Percentiles rank a stretch among this genome's conserved stretches.
These are phyloP conservation scores for Aporrectodea caliginosa DNA, from an alignment of 1,140 invertebrate species.

Conservation along the genomic window DNA sequence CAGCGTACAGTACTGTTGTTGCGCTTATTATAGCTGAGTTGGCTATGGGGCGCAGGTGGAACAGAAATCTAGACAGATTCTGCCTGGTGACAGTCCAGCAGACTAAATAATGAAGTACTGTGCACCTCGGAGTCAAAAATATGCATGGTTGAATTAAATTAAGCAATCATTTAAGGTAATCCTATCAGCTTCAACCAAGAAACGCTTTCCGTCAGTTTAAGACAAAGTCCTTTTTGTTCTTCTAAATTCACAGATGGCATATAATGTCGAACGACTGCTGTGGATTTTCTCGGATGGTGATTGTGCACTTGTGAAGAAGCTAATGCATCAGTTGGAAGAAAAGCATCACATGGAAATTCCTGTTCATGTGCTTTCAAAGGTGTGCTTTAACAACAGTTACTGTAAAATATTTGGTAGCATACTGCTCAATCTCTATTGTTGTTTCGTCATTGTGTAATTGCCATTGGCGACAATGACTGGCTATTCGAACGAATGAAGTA, in stretches of 20 bases:
- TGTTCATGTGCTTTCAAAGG: constrained; percentile 37
- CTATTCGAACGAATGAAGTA: constrained; percentile 8
- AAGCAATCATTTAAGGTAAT: neutral
- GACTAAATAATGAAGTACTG: too few relatives aligned
- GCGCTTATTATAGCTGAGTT: too few relatives aligned
- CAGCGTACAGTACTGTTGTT: too few relatives aligned
- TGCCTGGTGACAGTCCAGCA: neutral
- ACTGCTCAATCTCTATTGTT: too few relatives aligned
- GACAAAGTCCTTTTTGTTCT: constrained; percentile 9
- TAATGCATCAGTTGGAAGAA: constrained; percentile 47
- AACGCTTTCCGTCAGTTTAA: too few relatives aligned
- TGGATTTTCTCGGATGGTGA: constrained; percentile 46
- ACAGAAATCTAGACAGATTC: neutral
- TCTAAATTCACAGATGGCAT: constrained; percentile 46
- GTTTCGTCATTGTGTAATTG: too few relatives aligned
- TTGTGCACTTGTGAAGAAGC: constrained; percentile 34
- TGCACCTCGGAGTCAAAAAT: too few relatives aligned
- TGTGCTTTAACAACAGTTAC: constrained; percentile 25
- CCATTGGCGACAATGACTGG: neutral
- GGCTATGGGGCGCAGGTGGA: too few relatives aligned
- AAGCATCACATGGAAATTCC: constrained; percentile 41
- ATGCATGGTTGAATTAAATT: too few relatives aligned
- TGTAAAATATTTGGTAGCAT: too few relatives aligned
- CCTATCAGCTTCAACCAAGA: neutral
- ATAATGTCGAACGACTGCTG: constrained; percentile 56